Base-by-base conservation (phyloP, 2,888 invertebrate species). In the Abscondita cerata region DNA sequence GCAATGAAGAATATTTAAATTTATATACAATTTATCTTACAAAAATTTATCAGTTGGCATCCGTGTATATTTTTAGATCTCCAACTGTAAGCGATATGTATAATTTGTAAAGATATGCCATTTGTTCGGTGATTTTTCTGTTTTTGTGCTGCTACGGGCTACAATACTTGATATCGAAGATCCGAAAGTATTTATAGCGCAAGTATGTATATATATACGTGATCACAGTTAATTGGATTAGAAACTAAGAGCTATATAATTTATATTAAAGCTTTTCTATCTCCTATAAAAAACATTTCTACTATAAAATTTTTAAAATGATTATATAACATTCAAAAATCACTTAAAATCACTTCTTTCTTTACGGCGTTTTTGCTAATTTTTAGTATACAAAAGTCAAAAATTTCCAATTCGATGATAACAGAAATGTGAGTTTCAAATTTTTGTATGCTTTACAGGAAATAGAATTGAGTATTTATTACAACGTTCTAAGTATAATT, bases 51-150 rank as follows among this genome's bases (percentile, higher is more conserved):
- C 71, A 71, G 59, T 64, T 59, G 57, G 61, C 61, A 64, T 62
- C 64, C 64, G 59, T 63, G 46, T 58, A 59, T 40, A 59, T 47
- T 64, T 57, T 60, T 73, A 74, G 74, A 77, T 77, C 79, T 78
- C 80, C 80, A 80, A 80, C 80, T 78, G 75, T 68, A 79, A 80
- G 80, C 80, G 81, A 81, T 81, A 81, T 81, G 81, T 80, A 78
- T 81, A 75, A 76, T 75, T 71, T 67, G 65, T 75, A 74, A 64
- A 76, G 77, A 77, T 77, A 76, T 77, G 77, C 72, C 73, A 74
- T 71, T 67, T 65, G 62, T 62, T 66, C 65, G 54, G 62, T 64
- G 65, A 59, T 59, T 62, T 62, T 52, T 46, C 54, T 66, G 52
- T 60, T 55, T 16, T 57, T 62, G 59, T 64, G 59, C 64, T 64